A percentile compares a stretch with the other conserved stretches of the same genome.
Evolutionary conservation across 1,140 invertebrate species (phyloP).

Genomic region (Diabrotica virgifera): DNA sequence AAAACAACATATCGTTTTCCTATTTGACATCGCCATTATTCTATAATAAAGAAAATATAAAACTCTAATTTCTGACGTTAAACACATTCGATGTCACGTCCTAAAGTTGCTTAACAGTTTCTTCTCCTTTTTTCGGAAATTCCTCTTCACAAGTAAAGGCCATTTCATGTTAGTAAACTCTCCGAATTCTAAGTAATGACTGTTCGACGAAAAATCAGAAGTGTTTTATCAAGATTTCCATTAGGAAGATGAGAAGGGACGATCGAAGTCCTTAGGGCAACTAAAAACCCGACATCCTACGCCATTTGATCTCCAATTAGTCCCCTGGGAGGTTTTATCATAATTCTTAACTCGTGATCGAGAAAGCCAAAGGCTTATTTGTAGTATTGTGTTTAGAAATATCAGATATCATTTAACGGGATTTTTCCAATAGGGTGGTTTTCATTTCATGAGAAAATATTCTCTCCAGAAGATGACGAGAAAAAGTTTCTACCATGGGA

Average conservation of each 20-base stretch:
- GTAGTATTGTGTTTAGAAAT: not conserved
- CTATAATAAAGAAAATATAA: too few species aligned
- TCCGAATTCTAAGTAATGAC: not conserved
- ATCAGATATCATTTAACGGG: not conserved
- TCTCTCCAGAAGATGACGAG: too few species aligned
- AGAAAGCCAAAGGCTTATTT: not conserved
- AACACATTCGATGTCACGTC: not conserved
- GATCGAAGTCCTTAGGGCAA: slow-evolving; percentile 1
- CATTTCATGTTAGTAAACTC: not conserved
- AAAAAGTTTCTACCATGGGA: too few species aligned
- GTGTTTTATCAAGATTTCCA: slow-evolving; percentile 2
- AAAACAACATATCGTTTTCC: too few species aligned
- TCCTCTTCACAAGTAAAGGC: not conserved
- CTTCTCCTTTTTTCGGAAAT: not conserved
- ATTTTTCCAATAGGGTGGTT: too few species aligned
- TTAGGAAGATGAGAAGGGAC: slow-evolving; percentile 1
- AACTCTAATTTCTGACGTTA: not conserved
- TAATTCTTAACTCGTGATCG: slow-evolving; percentile 2
- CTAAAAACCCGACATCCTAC: slow-evolving; percentile 1
- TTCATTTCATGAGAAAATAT: too few species aligned
- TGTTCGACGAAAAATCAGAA: slow-evolving; percentile 2
- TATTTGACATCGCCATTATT: too few species aligned
- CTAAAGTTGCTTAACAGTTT: not conserved
- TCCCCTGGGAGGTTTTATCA: not conserved
- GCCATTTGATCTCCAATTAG: slow-evolving; percentile 2